Percentiles rank a stretch among this genome's conserved stretches.
phyloP scores from a whole-genome alignment of 1,140 invertebrate species.

The Cyclina sinensis region DNA sequence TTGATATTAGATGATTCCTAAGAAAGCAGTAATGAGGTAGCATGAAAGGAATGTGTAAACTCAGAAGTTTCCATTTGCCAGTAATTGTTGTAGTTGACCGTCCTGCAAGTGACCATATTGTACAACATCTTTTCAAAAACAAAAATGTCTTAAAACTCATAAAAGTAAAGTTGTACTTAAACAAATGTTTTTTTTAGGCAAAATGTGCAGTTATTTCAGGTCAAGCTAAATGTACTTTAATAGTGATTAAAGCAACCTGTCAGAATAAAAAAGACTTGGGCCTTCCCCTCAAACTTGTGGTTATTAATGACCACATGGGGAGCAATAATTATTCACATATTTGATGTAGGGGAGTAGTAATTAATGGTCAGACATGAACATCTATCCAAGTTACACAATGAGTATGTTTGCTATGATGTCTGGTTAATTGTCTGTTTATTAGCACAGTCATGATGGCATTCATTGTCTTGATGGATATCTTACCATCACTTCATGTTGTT shows the following conservation, averaged over 20 bases:
- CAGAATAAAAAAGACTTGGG: neutral
- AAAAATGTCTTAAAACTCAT: too few relatives aligned
- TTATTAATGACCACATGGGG: conserved; percentile 32
- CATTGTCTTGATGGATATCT: neutral
- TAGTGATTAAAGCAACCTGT: neutral
- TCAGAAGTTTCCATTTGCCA: too few relatives aligned
- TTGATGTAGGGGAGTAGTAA: conserved; percentile 21
- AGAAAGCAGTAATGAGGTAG: too few relatives aligned
- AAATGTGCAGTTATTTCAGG: too few relatives aligned
- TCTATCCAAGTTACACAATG: neutral
- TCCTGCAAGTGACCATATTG: too few relatives aligned
- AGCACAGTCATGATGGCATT: neutral
- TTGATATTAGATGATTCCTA: too few relatives aligned
- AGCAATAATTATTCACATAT: conserved; percentile 45
- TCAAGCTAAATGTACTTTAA: conserved; percentile 7
- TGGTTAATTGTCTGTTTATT: conserved; percentile 25
- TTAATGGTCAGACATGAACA: conserved; percentile 33
- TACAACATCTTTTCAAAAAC: too few relatives aligned
- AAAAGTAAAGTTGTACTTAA: too few relatives aligned
- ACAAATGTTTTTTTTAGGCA: too few relatives aligned
- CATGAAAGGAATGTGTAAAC: too few relatives aligned
- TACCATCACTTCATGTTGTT: neutral
- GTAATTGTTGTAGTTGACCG: too few relatives aligned
- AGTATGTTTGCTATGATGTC: neutral
- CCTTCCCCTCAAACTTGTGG: neutral